These are phyloP conservation scores for Peribatodes rhomboidaria DNA, from an alignment of 2,888 invertebrate genomes.

Conservation along the genomic window DNA sequence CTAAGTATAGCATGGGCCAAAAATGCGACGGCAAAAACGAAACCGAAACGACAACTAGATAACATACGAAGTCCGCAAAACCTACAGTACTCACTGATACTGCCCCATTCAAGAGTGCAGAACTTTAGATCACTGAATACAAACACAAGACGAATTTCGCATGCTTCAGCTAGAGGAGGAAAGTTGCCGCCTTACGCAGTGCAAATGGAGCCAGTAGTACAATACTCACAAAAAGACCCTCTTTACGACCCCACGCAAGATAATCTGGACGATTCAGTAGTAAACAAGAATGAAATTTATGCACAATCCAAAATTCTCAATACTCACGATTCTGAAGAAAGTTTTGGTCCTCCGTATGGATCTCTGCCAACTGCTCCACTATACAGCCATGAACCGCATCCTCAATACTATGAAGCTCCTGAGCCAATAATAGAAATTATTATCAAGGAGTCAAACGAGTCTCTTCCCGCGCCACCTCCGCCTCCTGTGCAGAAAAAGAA, in stretches of 20 bases:
- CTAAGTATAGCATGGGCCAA: slow-evolving; percentile 82
- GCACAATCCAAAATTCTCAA: slow-evolving; percentile 82
- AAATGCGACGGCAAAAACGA: slow-evolving; percentile 79
- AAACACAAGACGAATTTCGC: slow-evolving; percentile 83
- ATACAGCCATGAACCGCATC: slow-evolving; percentile 80
- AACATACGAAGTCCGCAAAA: slow-evolving; percentile 86
- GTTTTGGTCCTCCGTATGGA: slow-evolving; percentile 81
- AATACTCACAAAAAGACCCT: slow-evolving; percentile 93
- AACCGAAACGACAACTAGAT: slow-evolving; percentile 85
- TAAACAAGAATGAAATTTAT: slow-evolving; percentile 79
- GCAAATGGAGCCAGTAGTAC: slow-evolving; percentile 92
- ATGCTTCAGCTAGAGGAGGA: slow-evolving; percentile 78
- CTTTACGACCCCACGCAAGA: slow-evolving; percentile 88
- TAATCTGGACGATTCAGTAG: slow-evolving; percentile 76
- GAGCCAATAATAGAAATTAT: slow-evolving; percentile 97
- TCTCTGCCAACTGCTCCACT: slow-evolving; percentile 78
- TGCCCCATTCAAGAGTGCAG: slow-evolving; percentile 85
- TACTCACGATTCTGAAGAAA: slow-evolving; percentile 75
- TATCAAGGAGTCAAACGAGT: slow-evolving; percentile 95
- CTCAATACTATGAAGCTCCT: slow-evolving; percentile 90
- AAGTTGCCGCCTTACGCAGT: slow-evolving; percentile 90
- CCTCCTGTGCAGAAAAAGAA: slow-evolving; percentile 82
- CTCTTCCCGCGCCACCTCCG: slow-evolving; percentile 89
- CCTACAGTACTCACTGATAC: slow-evolving; percentile 86
- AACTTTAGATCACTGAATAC: slow-evolving; percentile 78